Conservation (phyloP, 2,113 vertebrate genomes). For the Oxygymnocypris stewartii region DNA sequence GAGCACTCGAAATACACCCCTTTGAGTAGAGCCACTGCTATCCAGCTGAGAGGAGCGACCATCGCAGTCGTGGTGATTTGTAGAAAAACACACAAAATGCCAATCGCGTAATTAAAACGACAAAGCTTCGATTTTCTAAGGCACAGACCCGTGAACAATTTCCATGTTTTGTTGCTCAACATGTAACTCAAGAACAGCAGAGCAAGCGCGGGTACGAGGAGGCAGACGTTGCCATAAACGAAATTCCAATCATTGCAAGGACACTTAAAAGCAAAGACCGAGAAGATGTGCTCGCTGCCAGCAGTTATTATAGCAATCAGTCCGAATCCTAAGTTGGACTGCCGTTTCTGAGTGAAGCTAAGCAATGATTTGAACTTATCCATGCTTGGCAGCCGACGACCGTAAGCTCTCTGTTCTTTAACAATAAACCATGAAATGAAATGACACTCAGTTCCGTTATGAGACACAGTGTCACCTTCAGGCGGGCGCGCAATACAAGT, state of each 20-base stretch:
- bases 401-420: background rate
- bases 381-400: conserved; percentile 63
- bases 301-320: conserved; percentile 73
- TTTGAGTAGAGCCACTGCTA: conserved; percentile 74
- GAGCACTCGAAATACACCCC: conserved; percentile 75
- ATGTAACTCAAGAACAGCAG: conserved; percentile 75
- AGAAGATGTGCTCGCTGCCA: conserved; percentile 76
- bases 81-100: rapidly evolving
- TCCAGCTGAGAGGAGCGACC: conserved; percentile 78
- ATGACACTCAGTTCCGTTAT: conserved; percentile 20
- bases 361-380: conserved; percentile 61
- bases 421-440: background rate
- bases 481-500: background rate
- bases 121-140: rapidly evolving
- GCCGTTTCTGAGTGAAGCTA: conserved; percentile 63
- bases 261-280: conserved; percentile 71
- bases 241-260: conserved; percentile 77
- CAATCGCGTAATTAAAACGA: rapidly evolving
- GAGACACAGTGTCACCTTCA: background rate
- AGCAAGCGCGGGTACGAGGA: conserved; percentile 77
- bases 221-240: conserved; percentile 74
- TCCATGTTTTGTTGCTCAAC: conserved; percentile 67
- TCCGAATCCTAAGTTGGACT: conserved; percentile 65
- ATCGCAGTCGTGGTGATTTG: conserved; percentile 43
- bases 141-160: conserved; percentile 71